Evolutionary conservation across 1,140 invertebrate species (phyloP), one percentile per base, ranked within the genome.

Genomic region (Leptinotarsa lineolata): DNA sequence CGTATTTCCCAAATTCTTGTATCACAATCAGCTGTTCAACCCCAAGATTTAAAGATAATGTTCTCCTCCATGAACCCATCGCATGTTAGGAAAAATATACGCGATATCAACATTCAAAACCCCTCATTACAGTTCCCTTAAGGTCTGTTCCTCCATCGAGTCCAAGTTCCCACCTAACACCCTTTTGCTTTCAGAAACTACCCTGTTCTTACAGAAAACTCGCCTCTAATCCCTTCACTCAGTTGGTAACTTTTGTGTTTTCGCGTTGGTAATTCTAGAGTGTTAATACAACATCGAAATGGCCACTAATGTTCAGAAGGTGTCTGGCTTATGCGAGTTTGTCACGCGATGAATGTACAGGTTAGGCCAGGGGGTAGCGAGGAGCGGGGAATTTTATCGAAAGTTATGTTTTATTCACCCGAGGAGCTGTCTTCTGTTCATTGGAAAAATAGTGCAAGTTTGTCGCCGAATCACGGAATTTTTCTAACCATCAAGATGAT

Each of bases 251-350:
- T 63, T 77, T 78, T 74, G 68, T 67, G 44, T 22, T 69, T 46
- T 39, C 12, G 8, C 68, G 71, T 66, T n/a, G 64, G 79, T 80
- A 83, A 83, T 83, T 82, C 77, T 76, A 74, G 77, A 83, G 82
- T 83, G 82, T 83, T 83, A 83, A 83, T 83, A 80, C 82, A 81
- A 81, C 82, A 79, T 77, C 80, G 80, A 83, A 83, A 83, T 83
- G 81, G 82, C 81, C 80, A 82, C 81, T 83, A 83, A 81, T 82
- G 81, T 78, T 81, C 76, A 76, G 73, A 68, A 83, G 81, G 82
- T 83, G 82, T 82, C 79, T 80, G 77, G 73, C 76, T 82, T 81
- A 83, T 83, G 79, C 72, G 60, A 72, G 63, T 70, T 65, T 69
- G 73, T 75, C 82, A 83, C 81, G 82, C 81, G 74, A 83, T 76